Evolutionary conservation across 2,113 vertebrate species (phyloP), one percentile per base, ranked within the genome.

Genomic region (Gymnocephalus cernua): DNA sequence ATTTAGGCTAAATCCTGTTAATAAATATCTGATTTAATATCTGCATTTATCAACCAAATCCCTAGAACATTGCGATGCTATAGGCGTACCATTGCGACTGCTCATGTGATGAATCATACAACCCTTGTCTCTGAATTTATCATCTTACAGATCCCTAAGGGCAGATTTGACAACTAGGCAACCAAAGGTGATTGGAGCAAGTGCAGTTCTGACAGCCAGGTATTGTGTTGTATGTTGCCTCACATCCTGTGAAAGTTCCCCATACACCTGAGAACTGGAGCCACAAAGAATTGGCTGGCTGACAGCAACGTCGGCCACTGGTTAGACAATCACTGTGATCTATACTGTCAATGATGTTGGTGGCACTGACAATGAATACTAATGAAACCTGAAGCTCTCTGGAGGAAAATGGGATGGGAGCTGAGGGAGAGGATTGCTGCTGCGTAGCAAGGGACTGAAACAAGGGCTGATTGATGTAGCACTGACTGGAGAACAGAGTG

Each of bases 401-500:
- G 72, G 65, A 74, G 66, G 53, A 44, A 78, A 67, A 72, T 4
- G n/a, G 58, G 79, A 83, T 72, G 77, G 58, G 78, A 86, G 84
- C 83, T 62, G 72, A 76, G 64, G 84, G 86, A 90, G 81, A 89
- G 71, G 69, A 82, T 14, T 59, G 83, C 79, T 74, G 76, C 84
- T 57, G 80, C 14, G 25, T 41, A 48, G 76, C 57, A 67, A 73
- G 62, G 51, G 81, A 58, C 63, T 67, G 48, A 83, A 87, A 92
- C 87, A 73, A 89, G 86, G 79, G 50, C 78, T 82, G 87, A 91
- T 74, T 91, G 79, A 92, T 86, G 82, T 58, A 79, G 71, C 11
- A 3, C 69, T 70, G 4, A 29, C 29, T n/a, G 54, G 57, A 69
- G 58, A 63, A 61, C 44, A 59, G 57, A 58, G 66, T 38, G 32